Percentiles rank a stretch among this genome's conserved stretches.
Evolutionary conservation across 2,888 invertebrate genomes (phyloP).

Genomic region (Rotaria sp.): DNA sequence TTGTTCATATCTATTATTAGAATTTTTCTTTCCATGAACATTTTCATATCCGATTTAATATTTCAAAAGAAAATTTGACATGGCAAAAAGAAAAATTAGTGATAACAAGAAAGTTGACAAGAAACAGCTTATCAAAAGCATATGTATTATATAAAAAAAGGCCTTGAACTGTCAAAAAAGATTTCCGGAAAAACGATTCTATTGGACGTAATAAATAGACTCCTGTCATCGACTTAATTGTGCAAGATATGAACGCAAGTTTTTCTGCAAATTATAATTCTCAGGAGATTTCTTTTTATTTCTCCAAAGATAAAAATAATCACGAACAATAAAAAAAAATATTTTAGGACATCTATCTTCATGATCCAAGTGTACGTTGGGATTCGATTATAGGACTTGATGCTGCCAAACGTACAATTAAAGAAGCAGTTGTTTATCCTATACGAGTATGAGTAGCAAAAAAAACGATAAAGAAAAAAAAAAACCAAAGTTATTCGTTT

Average conservation of each 20-base stretch:
- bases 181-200: not conserved
- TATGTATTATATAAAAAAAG: not conserved
- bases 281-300: not conserved
- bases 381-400: constrained; percentile 71
- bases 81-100: not conserved
- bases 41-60: not conserved
- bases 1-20: not conserved
- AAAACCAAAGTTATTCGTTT: not conserved
- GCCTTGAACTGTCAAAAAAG: not conserved
- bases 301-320: not conserved
- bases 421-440: constrained; percentile 76
- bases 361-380: constrained; percentile 69
- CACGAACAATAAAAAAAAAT: not conserved
- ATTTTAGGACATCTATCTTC: constrained; percentile 62
- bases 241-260: not conserved
- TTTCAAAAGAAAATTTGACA: not conserved
- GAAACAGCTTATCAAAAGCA: no score
- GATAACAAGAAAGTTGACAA: no score
- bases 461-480: not conserved
- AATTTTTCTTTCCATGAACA: not conserved
- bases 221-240: not conserved
- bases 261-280: not conserved
- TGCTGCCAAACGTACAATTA: constrained; percentile 69
- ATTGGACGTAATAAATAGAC: not conserved
- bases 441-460: constrained; percentile 52